Evolutionary conservation across 2,113 vertebrate genomes (phyloP), one percentile per base, ranked within the genome.

Genomic region (Corythoichthys haematopterus): DNA sequence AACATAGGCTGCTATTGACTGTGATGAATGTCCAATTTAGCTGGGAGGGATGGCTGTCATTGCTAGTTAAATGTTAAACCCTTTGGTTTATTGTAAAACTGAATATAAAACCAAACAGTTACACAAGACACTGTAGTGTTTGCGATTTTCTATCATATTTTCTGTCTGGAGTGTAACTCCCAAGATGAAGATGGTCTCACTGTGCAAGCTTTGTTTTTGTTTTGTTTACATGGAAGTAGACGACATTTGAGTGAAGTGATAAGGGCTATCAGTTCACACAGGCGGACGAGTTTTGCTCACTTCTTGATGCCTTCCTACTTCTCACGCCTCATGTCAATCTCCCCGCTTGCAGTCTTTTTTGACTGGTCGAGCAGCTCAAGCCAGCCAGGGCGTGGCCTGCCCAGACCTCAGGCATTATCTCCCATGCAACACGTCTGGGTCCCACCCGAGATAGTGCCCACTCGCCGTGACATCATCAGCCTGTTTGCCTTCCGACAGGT

Each of bases 351-450:
- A 60, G 38, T 67, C 33, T 69, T 65, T 60, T 38, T 7, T 57
- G 55, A 64, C 73, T 76, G 62, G 73, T 35, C 16, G 74, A 72
- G 74, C 69, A 73, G 66, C 69, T 37, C 57, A 70, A 46, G 51
- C 71, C 75, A 60, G 68, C 72, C 71, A 73, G 85, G 90, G 89
- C 68, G 89, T 78, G 87, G 80, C 79, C 45, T 45, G 35, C 72
- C 72, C 80, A 62, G 11, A 81, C 76, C 75, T 65, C 78, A 63
- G 68, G 68, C 37, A 85, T 93, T 95, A 97, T 96, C 94, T 68
- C 87, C 93, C 90, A 91, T 90, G 84, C 80, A 90, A 90, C 86
- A 90, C 85, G 80, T 88, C 87, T 88, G 87, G 90, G 91, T 93
- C 92, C 93, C 93, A 92, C 92, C 94, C 92, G 89, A 92, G 77